phyloP scores from a whole-genome alignment of 2,113 vertebrate genomes.

The Aphelocoma coerulescens region DNA sequence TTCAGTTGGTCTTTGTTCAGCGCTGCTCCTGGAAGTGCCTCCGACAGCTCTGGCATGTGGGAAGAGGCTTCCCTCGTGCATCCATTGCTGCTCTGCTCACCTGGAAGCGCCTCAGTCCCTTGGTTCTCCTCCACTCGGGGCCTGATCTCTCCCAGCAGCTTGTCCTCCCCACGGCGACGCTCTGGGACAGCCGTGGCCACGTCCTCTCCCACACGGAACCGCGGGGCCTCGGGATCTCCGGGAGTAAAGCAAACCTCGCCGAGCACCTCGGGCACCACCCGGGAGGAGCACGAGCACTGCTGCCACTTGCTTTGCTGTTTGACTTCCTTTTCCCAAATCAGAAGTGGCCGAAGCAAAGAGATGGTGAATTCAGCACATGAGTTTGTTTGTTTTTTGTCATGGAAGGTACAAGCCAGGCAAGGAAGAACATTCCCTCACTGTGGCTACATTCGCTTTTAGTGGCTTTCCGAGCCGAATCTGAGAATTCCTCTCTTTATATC shows the following conservation, averaged over 20 bases:
- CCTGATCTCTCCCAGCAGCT: background rate
- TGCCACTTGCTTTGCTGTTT: background rate
- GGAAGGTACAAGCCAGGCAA: slow-evolving; percentile 49
- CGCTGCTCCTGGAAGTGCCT: background rate
- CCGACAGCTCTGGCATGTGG: background rate
- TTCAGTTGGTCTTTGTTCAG: slow-evolving; percentile 34
- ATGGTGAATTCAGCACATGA: background rate
- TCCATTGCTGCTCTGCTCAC: background rate
- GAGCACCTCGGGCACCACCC: background rate
- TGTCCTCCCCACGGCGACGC: background rate
- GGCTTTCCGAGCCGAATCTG: slow-evolving; percentile 38
- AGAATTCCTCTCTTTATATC: slow-evolving; percentile 54
- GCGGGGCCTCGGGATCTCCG: background rate
- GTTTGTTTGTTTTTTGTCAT: background rate
- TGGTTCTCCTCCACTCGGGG: background rate
- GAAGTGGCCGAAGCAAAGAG: slow-evolving; percentile 39
- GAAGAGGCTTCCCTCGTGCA: background rate
- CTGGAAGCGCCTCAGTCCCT: background rate
- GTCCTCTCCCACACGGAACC: background rate
- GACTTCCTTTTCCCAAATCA: background rate
- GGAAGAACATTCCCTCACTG: background rate
- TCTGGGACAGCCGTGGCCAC: background rate
- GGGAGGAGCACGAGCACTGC: background rate
- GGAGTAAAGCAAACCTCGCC: background rate
- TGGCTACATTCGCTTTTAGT: slow-evolving; percentile 44